These are phyloP conservation scores for Thera obeliscata DNA, from an alignment of 2,888 invertebrate genomes.

Conservation along the genomic window DNA sequence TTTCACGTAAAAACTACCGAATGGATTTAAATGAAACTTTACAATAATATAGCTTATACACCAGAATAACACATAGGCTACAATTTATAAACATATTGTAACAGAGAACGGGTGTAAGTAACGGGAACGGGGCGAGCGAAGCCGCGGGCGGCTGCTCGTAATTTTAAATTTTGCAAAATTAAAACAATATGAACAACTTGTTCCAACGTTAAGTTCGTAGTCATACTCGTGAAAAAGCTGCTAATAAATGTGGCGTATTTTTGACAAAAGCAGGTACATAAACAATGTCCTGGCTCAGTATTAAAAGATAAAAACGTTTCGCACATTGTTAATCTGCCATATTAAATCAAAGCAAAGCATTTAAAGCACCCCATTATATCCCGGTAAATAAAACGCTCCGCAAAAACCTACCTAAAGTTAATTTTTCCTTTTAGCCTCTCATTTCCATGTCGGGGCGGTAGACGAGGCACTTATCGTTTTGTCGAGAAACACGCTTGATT, in stretches of 20 bases:
- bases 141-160: no score
- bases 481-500: slow-evolving; percentile 58
- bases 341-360: slow-evolving; percentile 31
- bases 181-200: no score
- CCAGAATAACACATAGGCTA: no score
- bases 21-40: no score
- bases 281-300: neutral
- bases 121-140: no score
- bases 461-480: slow-evolving; percentile 48
- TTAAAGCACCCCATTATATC: slow-evolving; percentile 31
- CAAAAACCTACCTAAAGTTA: slow-evolving; percentile 48
- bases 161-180: no score
- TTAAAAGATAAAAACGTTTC: slow-evolving; percentile 14
- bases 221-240: no score
- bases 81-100: no score
- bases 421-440: slow-evolving; percentile 57
- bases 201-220: neutral
- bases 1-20: no score
- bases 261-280: neutral
- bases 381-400: slow-evolving; percentile 45
- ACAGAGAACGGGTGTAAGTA: no score
- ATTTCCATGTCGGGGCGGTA: slow-evolving; percentile 58
- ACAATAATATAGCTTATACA: no score
- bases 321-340: slow-evolving; percentile 20
- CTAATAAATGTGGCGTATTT: neutral